Conservation (phyloP, 2,888 invertebrate genomes). For the Ophion ellenae region DNA sequence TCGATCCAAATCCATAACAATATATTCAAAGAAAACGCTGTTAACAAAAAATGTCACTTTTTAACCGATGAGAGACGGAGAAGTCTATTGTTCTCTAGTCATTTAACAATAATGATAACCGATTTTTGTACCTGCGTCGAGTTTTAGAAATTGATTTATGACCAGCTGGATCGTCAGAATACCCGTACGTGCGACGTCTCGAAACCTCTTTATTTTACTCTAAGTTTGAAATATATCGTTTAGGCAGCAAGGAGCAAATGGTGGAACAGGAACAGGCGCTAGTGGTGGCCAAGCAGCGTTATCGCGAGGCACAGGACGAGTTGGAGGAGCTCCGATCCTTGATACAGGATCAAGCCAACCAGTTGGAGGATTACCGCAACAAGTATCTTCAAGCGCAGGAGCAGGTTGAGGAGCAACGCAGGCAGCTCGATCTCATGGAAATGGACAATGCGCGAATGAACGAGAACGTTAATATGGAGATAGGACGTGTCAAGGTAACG, state of each 20-base stretch:
- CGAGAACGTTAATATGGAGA: conserved; percentile 89
- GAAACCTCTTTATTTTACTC: not conserved
- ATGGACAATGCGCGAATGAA: conserved; percentile 89
- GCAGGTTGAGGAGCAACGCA: conserved; percentile 88
- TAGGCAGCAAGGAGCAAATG: conserved; percentile 87
- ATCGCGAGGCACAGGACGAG: conserved; percentile 87
- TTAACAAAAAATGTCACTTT: no score
- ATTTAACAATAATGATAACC: no score
- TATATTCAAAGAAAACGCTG: no score
- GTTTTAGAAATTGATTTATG: no score
- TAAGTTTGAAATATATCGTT: conserved; percentile 2
- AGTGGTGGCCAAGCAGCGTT: conserved; percentile 85
- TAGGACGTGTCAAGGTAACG: conserved; percentile 87
- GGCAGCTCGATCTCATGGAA: conserved; percentile 89
- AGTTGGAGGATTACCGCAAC: conserved; percentile 89
- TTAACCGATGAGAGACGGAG: no score
- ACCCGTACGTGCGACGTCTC: not conserved
- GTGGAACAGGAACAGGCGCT: conserved; percentile 87
- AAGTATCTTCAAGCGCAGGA: conserved; percentile 88
- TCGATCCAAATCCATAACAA: no score
- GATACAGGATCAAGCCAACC: conserved; percentile 88
- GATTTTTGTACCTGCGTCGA: no score
- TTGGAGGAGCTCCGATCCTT: conserved; percentile 86
- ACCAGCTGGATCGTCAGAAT: not conserved
- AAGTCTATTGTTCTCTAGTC: no score